These are phyloP conservation scores for Sceloporus undulatus DNA, from an alignment of 2,113 vertebrate genomes.

Conservation along the genomic window DNA sequence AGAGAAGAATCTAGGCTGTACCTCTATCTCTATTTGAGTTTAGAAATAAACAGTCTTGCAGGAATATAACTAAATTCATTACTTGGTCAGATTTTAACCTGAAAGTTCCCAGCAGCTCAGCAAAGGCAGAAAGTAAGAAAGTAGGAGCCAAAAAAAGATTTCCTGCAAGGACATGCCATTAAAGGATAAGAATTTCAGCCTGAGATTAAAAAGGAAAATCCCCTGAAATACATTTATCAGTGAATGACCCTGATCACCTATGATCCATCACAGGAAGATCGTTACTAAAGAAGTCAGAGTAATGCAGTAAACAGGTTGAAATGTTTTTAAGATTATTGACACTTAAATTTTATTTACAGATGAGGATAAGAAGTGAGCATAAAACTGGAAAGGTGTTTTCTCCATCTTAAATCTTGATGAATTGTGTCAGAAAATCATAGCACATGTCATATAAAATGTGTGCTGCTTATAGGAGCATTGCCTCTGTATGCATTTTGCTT, in stretches of 20 bases:
- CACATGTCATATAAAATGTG: slow-evolving; percentile 21
- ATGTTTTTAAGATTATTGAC: slow-evolving; percentile 78
- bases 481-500: not conserved
- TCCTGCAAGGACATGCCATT: slow-evolving; percentile 71
- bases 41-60: not conserved
- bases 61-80: not conserved
- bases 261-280: slow-evolving; percentile 74
- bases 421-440: slow-evolving; percentile 69
- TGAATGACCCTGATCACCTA: slow-evolving; percentile 78
- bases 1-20: not conserved
- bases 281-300: slow-evolving; percentile 63
- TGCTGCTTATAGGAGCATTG: not conserved
- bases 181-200: slow-evolving; percentile 74
- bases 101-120: slow-evolving; percentile 43
- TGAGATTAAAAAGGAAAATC: slow-evolving; percentile 77
- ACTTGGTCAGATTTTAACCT: slow-evolving; percentile 38
- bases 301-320: slow-evolving; percentile 72
- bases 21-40: not conserved
- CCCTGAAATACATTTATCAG: slow-evolving; percentile 80
- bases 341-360: slow-evolving; percentile 75
- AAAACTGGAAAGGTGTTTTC: slow-evolving; percentile 64
- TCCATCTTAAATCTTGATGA: slow-evolving; percentile 68
- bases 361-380: slow-evolving; percentile 64
- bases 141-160: slow-evolving; percentile 51
- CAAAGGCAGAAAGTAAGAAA: slow-evolving; percentile 56